Evolutionary conservation across 2,888 invertebrate species (phyloP).

Genomic region (Galerucella nymphaeae): DNA sequence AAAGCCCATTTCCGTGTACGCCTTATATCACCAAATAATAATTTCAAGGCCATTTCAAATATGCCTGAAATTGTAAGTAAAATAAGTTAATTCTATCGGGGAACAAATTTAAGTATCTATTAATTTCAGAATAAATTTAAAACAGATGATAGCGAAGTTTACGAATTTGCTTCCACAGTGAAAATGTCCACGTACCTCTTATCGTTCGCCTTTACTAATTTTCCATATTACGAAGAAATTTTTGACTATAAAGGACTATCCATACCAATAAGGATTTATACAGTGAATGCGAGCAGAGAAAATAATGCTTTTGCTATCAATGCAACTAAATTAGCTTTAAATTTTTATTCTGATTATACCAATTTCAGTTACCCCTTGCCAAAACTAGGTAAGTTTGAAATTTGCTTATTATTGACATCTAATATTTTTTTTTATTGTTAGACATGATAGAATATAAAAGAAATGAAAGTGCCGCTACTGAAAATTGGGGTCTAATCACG

Average conservation of each 20-base stretch:
- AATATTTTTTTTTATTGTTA: slow-evolving; percentile 35
- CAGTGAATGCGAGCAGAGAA: slow-evolving; percentile 45
- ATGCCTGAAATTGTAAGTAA: slow-evolving; percentile 54
- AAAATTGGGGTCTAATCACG: slow-evolving; percentile 56
- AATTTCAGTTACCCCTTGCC: slow-evolving; percentile 50
- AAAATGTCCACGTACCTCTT: slow-evolving; percentile 53
- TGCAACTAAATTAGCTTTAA: slow-evolving; percentile 44
- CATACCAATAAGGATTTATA: slow-evolving; percentile 49
- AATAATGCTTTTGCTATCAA: slow-evolving; percentile 45
- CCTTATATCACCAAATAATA: slow-evolving; percentile 50
- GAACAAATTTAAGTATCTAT: no score
- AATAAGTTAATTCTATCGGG: slow-evolving; percentile 9
- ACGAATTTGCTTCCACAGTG: slow-evolving; percentile 50
- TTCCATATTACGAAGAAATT: slow-evolving; percentile 43
- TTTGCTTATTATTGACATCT: neutral
- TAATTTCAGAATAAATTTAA: slow-evolving; percentile 44
- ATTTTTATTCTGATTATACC: slow-evolving; percentile 52
- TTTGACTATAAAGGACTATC: slow-evolving; percentile 36
- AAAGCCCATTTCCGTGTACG: slow-evolving; percentile 52
- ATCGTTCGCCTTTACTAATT: slow-evolving; percentile 51
- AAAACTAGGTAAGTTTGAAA: slow-evolving; percentile 51
- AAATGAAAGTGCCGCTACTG: slow-evolving; percentile 49
- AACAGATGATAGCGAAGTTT: slow-evolving; percentile 45
- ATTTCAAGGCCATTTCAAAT: slow-evolving; percentile 52
- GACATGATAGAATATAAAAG: slow-evolving; percentile 55